These are phyloP conservation scores for Poecile atricapillus DNA, from an alignment of 2,113 vertebrate genomes.

Conservation along the genomic window DNA sequence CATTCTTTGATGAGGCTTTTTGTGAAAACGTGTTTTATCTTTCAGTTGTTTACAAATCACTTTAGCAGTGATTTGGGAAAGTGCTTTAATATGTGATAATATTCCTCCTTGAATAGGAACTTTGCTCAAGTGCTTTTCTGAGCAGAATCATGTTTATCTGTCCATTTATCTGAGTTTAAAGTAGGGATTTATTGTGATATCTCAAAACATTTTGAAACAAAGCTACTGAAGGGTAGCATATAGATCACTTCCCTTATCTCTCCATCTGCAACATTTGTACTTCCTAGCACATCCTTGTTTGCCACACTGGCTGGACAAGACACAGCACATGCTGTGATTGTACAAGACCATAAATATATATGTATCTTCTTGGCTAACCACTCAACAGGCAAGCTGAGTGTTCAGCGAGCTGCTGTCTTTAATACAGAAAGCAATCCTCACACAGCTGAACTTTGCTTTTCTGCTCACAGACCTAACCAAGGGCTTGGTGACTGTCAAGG, in stretches of 20 bases:
- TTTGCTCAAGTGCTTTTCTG: not conserved
- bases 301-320: not conserved
- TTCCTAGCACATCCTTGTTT: not conserved
- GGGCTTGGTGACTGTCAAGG: not conserved
- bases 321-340: not conserved
- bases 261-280: not conserved
- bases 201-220: not conserved
- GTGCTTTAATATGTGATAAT: not conserved
- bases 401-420: accelerated
- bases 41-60: not conserved
- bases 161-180: not conserved
- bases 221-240: not conserved
- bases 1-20: not conserved
- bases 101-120: not conserved
- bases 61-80: not conserved
- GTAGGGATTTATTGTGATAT: not conserved
- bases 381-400: not conserved
- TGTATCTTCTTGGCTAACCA: not conserved
- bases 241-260: not conserved
- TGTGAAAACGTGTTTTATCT: not conserved
- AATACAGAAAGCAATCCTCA: not conserved
- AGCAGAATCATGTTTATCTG: not conserved
- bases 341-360: not conserved
- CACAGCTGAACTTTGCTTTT: accelerated
- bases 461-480: not conserved